A percentile compares a stretch with the other conserved stretches of the same genome.
phyloP scores from a whole-genome alignment of 2,797 vertebrate genomes.

The Hippopotamyrus pictus region DNA sequence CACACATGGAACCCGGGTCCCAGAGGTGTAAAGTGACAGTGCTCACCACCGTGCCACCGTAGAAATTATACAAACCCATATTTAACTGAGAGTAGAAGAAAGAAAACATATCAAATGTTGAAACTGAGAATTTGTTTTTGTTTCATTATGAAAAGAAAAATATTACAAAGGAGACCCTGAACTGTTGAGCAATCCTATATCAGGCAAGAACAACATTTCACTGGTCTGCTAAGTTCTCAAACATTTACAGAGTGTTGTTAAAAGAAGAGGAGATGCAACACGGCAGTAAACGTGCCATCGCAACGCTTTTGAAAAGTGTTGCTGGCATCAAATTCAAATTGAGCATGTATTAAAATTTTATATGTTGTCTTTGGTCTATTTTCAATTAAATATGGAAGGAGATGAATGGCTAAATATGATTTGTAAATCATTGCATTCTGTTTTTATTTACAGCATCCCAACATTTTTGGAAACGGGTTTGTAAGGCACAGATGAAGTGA shows the following conservation, averaged over 20 bases:
- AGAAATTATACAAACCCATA: neutral
- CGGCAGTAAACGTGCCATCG: neutral
- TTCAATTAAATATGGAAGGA: neutral
- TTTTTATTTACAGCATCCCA: neutral
- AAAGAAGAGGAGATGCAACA: neutral
- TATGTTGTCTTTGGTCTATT: neutral
- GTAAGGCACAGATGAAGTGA: neutral
- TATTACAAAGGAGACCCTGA: neutral
- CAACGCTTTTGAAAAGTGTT: neutral
- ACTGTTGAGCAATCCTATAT: neutral
- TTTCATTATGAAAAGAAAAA: neutral
- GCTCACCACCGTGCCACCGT: neutral
- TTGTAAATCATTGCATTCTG: neutral
- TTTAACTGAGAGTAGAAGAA: neutral
- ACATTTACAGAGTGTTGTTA: neutral
- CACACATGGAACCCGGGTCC: neutral
- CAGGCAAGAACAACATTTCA: neutral
- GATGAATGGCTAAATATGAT: neutral
- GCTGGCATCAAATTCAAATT: neutral
- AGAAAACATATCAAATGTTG: neutral
- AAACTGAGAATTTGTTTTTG: neutral
- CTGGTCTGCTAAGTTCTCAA: neutral
- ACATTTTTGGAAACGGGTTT: neutral
- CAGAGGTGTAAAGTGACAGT: neutral
- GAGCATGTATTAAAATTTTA: neutral